Percentiles rank a stretch among this genome's conserved stretches.
Conservation (phyloP, 2,888 invertebrate genomes). For the Lamellibrachia satsuma region DNA sequence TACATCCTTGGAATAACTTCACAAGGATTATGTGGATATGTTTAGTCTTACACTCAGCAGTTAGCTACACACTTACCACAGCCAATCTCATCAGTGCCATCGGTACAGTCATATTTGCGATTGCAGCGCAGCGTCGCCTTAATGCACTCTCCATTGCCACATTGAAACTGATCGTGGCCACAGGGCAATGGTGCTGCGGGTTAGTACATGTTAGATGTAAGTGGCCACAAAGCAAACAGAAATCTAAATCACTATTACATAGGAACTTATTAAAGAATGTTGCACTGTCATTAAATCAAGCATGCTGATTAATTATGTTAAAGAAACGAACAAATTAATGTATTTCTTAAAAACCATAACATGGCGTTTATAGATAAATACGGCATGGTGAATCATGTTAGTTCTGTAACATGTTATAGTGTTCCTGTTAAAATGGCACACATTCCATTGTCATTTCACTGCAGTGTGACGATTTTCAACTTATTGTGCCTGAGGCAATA, state of each 20-base stretch:
- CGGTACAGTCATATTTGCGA: conserved; percentile 75
- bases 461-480: background rate
- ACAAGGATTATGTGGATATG: background rate
- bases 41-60: too few species aligned
- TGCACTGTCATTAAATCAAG: background rate
- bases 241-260: conserved; percentile 13
- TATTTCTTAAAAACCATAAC: conserved; percentile 20
- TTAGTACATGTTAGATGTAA: conserved; percentile 6
- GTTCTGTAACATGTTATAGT: background rate
- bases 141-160: conserved; percentile 76
- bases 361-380: background rate
- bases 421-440: background rate
- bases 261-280: background rate
- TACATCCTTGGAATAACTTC: background rate
- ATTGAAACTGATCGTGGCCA: conserved; percentile 48
- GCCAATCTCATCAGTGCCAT: conserved; percentile 75
- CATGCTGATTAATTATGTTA: conserved; percentile 21
- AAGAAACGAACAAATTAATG: background rate
- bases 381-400: conserved; percentile 22
- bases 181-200: background rate
- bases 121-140: conserved; percentile 82
- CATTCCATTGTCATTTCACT: background rate
- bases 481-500: background rate
- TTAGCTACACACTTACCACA: conserved; percentile 66
- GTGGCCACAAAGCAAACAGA: background rate